Conservation (phyloP, 2,888 invertebrate genomes). For the Epiblema foenella region DNA sequence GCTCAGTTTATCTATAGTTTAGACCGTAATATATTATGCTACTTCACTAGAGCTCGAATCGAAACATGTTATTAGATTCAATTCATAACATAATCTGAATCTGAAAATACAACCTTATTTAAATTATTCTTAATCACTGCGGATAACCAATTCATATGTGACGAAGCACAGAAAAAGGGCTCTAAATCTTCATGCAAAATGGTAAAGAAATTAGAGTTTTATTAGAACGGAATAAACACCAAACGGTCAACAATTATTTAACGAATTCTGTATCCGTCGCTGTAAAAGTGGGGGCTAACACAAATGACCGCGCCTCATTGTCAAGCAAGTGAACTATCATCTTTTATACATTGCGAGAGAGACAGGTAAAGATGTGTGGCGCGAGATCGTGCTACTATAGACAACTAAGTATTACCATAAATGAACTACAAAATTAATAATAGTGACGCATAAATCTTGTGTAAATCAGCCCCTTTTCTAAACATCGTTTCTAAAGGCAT, state of each 20-base stretch:
- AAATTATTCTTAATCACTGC: conserved; percentile 22
- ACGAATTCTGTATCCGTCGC: no score
- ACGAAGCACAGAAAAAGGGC: conserved; percentile 9
- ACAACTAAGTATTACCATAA: neutral
- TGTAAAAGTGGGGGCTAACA: no score
- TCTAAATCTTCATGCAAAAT: neutral
- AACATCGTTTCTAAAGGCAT: neutral
- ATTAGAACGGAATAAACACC: neutral
- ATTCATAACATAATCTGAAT: conserved; percentile 37
- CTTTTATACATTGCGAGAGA: neutral
- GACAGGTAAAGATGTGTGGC: neutral
- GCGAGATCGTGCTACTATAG: neutral
- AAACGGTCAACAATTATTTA: no score
- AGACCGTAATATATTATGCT: neutral
- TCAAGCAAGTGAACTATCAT: neutral
- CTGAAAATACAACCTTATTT: conserved; percentile 36
- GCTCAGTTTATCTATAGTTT: neutral
- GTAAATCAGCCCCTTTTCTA: neutral
- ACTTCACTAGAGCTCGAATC: conserved; percentile 14
- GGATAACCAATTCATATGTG: conserved; percentile 11
- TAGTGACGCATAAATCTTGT: neutral
- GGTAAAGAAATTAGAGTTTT: neutral
- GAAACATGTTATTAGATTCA: conserved; percentile 32
- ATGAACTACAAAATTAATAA: neutral
- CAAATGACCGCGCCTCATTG: neutral